Conservation (phyloP, 2,888 invertebrate species). For the Cephus nigrinus region DNA sequence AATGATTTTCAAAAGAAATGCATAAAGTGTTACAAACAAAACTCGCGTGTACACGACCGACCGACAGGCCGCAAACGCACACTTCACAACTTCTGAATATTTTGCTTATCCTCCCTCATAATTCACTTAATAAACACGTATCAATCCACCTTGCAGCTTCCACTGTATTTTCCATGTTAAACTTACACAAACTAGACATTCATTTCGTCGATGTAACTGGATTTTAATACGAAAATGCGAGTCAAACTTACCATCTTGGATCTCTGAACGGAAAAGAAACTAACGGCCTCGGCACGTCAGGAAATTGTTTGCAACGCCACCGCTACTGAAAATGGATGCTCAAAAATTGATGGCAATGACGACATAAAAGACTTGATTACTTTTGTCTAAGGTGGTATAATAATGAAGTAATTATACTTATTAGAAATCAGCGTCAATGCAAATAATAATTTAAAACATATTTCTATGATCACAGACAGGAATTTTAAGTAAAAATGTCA, state of each 20-base stretch:
- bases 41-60: slow-evolving; percentile 1
- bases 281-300: slow-evolving; percentile 10
- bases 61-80: slow-evolving; percentile 14
- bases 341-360: not conserved
- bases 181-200: slow-evolving; percentile 10
- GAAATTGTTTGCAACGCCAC: slow-evolving; percentile 29
- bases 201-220: slow-evolving; percentile 44
- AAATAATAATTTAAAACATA: slow-evolving; percentile 9
- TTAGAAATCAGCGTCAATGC: not conserved
- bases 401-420: not conserved
- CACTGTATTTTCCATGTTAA: slow-evolving; percentile 29
- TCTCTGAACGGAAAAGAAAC: slow-evolving; percentile 50
- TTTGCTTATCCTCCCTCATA: slow-evolving; percentile 2
- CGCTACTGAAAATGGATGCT: slow-evolving; percentile 11
- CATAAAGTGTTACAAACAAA: not conserved
- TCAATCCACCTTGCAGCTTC: slow-evolving; percentile 33
- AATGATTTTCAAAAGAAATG: not conserved
- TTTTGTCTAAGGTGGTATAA: not conserved
- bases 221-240: slow-evolving; percentile 41
- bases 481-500: slow-evolving; percentile 5
- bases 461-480: not conserved
- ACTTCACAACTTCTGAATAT: slow-evolving; percentile 18
- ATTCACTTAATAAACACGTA: slow-evolving; percentile 33
- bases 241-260: slow-evolving; percentile 59
- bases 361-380: not conserved